Evolutionary conservation across 2,113 vertebrate genomes (phyloP), one percentile per base, ranked within the genome.

Genomic region (Mungos mungo): DNA sequence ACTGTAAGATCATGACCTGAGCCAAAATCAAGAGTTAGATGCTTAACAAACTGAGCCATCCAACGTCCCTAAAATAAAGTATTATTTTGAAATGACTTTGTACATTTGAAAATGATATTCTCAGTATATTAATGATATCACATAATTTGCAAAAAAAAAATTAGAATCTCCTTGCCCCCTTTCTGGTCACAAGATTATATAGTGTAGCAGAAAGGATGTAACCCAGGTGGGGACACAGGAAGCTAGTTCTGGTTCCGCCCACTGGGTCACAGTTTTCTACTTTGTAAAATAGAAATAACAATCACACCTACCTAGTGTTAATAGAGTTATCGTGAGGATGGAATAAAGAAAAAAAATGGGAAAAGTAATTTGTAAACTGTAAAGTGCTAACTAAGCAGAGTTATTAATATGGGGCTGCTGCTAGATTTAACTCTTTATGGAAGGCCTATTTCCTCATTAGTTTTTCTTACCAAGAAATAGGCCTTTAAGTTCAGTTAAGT

Each of bases 391-490:
- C 38, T 71, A 72, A 71, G 60, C 60, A 77, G 29, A 83, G 45
- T 41, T 74, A 29, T 35, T 65, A 54, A 54, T n/a, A 41, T 16
- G 50, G 33, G 35, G n/a, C 21, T 63, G n/a, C 25, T 33, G 13
- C 2, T 27, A 68, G 5, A 11, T 83, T 77, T 82, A 66, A 66
- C 52, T 93, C 50, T 52, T 69, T 71, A 83, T 14, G 69, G 76
- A 88, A 47, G 45, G 7, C 19, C 82, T 87, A 38, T 76, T 74
- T 74, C 45, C 94, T 81, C 27, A 63, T 35, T 91, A 29, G 2
- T 72, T 91, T 77, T 66, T 41, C 35, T 93, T 81, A 88, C 69
- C 87, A 93, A 93, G 50, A 87, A 95, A 77, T 35, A 74, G 23
- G 41, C 7, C 63, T 47, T 41, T 81, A 52, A 66, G 57, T 57